phyloP scores from a whole-genome alignment of 1,140 invertebrate species.

The Doryteuthis pealeii region DNA sequence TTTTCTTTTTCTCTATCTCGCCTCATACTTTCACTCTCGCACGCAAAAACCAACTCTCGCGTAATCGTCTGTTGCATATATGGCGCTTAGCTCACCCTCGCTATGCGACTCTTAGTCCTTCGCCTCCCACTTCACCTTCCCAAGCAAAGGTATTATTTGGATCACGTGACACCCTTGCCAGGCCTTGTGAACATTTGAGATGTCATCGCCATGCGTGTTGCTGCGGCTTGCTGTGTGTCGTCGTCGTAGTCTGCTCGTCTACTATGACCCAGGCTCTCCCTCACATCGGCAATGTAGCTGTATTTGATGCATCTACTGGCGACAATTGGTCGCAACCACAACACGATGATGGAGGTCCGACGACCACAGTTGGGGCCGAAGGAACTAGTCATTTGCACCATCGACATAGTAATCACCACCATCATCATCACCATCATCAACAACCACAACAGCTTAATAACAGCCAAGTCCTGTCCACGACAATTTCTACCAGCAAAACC shows the following conservation, averaged over 20 bases:
- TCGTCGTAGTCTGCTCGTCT: neutral
- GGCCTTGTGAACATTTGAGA: neutral
- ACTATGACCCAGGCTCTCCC: conserved; percentile 11
- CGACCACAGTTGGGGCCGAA: neutral
- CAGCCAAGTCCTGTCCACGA: neutral
- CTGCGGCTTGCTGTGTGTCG: neutral
- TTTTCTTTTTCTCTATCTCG: neutral
- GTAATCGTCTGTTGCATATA: too few relatives aligned
- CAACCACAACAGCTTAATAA: neutral
- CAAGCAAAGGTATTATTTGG: neutral
- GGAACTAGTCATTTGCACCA: neutral
- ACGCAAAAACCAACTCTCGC: too few relatives aligned
- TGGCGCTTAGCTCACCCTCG: too few relatives aligned
- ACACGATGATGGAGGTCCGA: neutral
- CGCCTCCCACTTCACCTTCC: too few relatives aligned
- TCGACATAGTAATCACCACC: neutral
- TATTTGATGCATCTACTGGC: neutral
- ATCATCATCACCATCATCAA: neutral
- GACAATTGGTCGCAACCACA: conserved; percentile 6
- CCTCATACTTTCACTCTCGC: too few relatives aligned
- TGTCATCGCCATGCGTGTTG: conserved; percentile 11
- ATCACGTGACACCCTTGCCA: neutral
- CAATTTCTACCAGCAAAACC: too few relatives aligned
- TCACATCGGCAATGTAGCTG: neutral
- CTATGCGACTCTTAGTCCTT: too few relatives aligned